Evolutionary conservation across 2,888 invertebrate genomes (phyloP).

Genomic region (Atethmia centrago): DNA sequence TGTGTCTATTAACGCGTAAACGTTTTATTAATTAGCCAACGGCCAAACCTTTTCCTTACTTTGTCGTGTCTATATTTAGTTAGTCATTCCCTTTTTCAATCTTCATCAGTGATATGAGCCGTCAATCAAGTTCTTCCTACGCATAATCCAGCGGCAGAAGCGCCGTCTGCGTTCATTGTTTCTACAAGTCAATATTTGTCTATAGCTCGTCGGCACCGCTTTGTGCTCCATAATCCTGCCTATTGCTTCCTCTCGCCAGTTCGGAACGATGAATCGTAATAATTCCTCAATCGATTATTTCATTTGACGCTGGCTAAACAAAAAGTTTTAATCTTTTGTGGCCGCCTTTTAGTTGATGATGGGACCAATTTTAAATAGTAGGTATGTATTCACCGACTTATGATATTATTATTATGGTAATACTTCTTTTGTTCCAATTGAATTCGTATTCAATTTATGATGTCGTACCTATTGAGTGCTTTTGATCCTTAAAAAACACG

Average conservation of each 20-base stretch:
- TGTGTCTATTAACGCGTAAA: conserved; percentile 84
- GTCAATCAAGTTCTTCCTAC: conserved; percentile 82
- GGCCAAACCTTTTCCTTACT: conserved; percentile 62
- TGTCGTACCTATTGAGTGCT: conserved; percentile 29
- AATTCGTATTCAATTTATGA: conserved; percentile 51
- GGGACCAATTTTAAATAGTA: conserved; percentile 77
- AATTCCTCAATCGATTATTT: conserved; percentile 88
- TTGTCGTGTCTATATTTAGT: conserved; percentile 61
- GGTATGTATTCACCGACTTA: conserved; percentile 48
- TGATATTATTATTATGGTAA: conserved; percentile 73
- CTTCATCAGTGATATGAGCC: conserved; percentile 53
- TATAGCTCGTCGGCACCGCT: conserved; percentile 84
- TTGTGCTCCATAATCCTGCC: conserved; percentile 85
- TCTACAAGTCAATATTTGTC: conserved; percentile 90
- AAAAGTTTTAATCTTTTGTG: conserved; percentile 84
- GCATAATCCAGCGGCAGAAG: conserved; percentile 74
- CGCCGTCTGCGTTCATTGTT: conserved; percentile 80
- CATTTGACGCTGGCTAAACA: conserved; percentile 80
- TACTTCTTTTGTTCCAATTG: conserved; percentile 78
- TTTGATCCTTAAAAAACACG: conserved; percentile 10
- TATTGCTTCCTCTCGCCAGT: conserved; percentile 83
- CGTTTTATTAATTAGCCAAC: conserved; percentile 72
- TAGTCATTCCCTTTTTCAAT: conserved; percentile 38
- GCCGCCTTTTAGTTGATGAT: conserved; percentile 78
- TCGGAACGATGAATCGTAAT: conserved; percentile 88